Base-by-base conservation (phyloP, 2,113 vertebrate genomes). In the Odobenus rosmarus region DNA sequence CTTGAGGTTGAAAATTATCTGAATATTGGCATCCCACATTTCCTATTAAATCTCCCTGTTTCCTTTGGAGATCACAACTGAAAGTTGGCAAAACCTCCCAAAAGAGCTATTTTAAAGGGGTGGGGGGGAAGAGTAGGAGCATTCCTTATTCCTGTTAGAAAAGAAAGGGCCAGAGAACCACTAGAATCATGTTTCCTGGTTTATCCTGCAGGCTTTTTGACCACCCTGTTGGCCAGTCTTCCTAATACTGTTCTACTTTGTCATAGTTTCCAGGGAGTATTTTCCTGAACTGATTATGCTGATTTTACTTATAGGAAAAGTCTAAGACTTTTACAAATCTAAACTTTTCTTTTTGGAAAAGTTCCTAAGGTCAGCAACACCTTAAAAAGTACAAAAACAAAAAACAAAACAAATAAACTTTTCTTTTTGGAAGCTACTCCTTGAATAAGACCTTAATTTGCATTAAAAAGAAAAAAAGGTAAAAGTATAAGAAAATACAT, bases 301-400 rank as follows among this genome's bases (percentile, higher is more conserved):
- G 80, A 74, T 84, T 86, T 81, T 79, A 77, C 23, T 36, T 61
- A 94, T n/a, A 94, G 24, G 67, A 84, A 93, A 95, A 86, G 9
- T 79, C 15, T 74, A 79, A 79, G 76, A 21, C 76, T 80, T 80
- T 72, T 71, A 69, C 77, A 76, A 69, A 13, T 90, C 81, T 95
- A 53, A 88, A 88, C 21, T 77, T 96, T 67, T 82, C 57, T 23
- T 96, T 88, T 33, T 24, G n/a, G 67, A 95, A 95, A 46, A 46
- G 46, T 46, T 46, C 46, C 46, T 46, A 46, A 46, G 46, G 46
- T 46, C 46, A 46, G 46, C 46, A 46, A 46, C 46, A 46, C 46
- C 46, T 46, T 46, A 46, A 46, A 46, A 46, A 46, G 46, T 46
- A 46, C 46, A 46, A 46, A 46, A 46, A 46, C 46, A 46, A 46